A percentile compares a stretch with the other conserved stretches of the same genome.
Conservation (phyloP, 2,113 vertebrate species). For the Scophthalmus maximus region DNA sequence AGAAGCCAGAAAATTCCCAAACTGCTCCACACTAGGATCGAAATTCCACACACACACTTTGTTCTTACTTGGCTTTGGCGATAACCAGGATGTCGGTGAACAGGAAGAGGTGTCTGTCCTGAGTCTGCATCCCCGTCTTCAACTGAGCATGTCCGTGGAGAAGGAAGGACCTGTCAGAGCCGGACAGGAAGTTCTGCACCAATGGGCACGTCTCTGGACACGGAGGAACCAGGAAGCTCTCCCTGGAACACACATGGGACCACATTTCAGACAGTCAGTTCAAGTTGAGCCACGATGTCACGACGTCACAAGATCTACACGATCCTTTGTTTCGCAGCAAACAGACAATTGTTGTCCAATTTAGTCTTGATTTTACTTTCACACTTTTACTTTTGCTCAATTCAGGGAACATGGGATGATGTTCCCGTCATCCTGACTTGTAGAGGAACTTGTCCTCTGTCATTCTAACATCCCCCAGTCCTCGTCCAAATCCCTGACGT, state of each 20-base stretch:
- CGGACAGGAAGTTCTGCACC: slow-evolving; percentile 70
- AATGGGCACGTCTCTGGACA: slow-evolving; percentile 66
- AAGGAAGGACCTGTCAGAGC: slow-evolving; percentile 60
- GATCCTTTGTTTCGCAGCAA: no score
- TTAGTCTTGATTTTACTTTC: no score
- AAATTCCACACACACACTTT: no score
- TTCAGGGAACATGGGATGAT: no score
- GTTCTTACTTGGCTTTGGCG: slow-evolving; percentile 77
- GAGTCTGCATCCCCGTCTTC: slow-evolving; percentile 79
- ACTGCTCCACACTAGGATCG: no score
- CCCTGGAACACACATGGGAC: slow-evolving; percentile 51
- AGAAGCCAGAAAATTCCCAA: background rate
- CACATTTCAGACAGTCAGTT: slow-evolving; percentile 29
- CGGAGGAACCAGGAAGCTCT: slow-evolving; percentile 66
- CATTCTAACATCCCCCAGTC: no score
- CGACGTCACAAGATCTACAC: no score
- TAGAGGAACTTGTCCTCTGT: no score
- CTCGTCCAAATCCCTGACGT: background rate
- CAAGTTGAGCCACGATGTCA: no score
- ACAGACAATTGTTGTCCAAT: no score
- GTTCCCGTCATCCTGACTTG: no score
- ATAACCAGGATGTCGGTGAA: slow-evolving; percentile 75
- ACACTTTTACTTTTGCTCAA: no score
- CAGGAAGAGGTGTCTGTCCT: slow-evolving; percentile 80
- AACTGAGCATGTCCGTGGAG: slow-evolving; percentile 74